These are phyloP conservation scores for Emmelina monodactyla DNA, from an alignment of 2,888 invertebrate genomes.

Conservation along the genomic window DNA sequence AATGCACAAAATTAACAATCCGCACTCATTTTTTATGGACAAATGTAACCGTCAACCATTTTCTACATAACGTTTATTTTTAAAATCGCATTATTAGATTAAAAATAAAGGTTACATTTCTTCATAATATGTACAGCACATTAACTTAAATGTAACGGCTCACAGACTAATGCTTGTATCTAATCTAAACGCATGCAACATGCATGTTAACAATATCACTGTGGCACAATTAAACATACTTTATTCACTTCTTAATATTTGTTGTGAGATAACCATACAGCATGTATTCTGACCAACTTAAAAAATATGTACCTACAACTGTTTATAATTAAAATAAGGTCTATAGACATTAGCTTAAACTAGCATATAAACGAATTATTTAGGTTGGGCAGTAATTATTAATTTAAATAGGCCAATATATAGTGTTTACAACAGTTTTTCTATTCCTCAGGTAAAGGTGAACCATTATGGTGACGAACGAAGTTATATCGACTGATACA, in stretches of 20 bases:
- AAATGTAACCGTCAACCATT: conserved; percentile 28
- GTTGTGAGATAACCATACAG: conserved; percentile 69
- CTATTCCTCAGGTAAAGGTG: conserved; percentile 34
- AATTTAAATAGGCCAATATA: too few relatives aligned
- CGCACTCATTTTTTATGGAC: conserved; percentile 50
- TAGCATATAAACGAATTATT: conserved; percentile 17
- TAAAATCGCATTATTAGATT: background rate
- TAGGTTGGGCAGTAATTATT: too few relatives aligned
- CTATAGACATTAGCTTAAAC: too few relatives aligned
- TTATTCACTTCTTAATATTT: conserved; percentile 44
- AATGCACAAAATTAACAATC: conserved; percentile 46
- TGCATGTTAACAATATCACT: conserved; percentile 25
- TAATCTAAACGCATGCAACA: conserved; percentile 26
- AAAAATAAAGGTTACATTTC: conserved; percentile 19
- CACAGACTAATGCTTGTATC: conserved; percentile 14
- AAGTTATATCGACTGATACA: conserved; percentile 18
- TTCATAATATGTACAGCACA: conserved; percentile 16
- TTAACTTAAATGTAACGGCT: too few relatives aligned
- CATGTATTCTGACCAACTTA: too few relatives aligned
- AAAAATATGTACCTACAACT: too few relatives aligned
- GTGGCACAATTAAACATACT: conserved; percentile 18
- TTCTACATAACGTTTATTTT: too few relatives aligned
- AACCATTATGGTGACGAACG: conserved; percentile 32
- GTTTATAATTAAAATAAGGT: too few relatives aligned
- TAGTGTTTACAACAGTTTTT: too few relatives aligned